These are phyloP conservation scores for Synanthedon andrenaeformis DNA, from an alignment of 2,888 invertebrate species.

Conservation along the genomic window DNA sequence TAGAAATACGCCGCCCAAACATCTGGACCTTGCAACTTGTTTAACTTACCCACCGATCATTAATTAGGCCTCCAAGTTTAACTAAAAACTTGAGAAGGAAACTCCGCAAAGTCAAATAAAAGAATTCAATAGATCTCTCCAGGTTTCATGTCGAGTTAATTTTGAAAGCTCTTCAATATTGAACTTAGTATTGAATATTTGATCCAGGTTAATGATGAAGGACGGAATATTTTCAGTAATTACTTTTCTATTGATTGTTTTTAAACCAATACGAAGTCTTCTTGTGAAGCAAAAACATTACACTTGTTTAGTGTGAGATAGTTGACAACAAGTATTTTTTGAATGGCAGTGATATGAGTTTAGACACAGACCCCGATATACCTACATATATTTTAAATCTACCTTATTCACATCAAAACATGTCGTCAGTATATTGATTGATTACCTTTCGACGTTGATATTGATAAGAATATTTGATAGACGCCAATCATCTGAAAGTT, in stretches of 20 bases:
- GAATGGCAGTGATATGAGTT: too few relatives aligned
- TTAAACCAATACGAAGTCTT: too few relatives aligned
- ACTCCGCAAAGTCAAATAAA: not conserved
- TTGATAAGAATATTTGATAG: not conserved
- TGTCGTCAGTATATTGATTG: not conserved
- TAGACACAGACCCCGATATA: too few relatives aligned
- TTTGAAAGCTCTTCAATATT: not conserved
- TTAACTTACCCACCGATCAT: conserved; percentile 2
- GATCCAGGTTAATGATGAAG: too few relatives aligned
- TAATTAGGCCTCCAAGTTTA: conserved; percentile 5
- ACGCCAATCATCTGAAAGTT: not conserved
- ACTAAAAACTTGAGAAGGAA: conserved; percentile 7
- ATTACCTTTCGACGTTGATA: not conserved
- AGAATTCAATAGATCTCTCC: not conserved
- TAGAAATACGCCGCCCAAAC: not conserved
- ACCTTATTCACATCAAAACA: too few relatives aligned
- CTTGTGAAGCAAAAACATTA: too few relatives aligned
- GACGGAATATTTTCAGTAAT: too few relatives aligned
- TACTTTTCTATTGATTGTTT: too few relatives aligned
- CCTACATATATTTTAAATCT: too few relatives aligned
- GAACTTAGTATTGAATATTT: too few relatives aligned
- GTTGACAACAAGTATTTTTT: too few relatives aligned
- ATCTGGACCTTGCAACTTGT: not conserved
- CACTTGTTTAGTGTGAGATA: too few relatives aligned
- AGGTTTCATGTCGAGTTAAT: not conserved